Evolutionary conservation across 2,797 vertebrate genomes (phyloP), one percentile per base, ranked within the genome.

Genomic region (Eutrigla gurnardus): DNA sequence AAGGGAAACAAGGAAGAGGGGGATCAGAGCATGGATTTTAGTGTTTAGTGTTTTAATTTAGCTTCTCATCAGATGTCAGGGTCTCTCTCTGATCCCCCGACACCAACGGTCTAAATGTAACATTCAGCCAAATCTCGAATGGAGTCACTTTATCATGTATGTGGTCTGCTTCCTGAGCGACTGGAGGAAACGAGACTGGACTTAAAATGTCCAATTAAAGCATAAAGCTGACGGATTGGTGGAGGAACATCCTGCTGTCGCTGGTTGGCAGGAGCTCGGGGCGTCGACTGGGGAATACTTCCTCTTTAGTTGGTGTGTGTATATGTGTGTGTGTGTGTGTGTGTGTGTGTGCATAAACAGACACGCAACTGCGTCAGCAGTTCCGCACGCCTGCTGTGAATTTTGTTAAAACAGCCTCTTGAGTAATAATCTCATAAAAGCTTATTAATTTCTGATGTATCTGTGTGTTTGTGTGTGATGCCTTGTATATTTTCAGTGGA

Each of bases 121-220:
- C 57, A n/a, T 77, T 74, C 4, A 54, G 49, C 61, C 35, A 84
- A 81, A 79, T 39, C 49, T 55, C 52, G 64, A 80, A 80, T 57
- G 42, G 15, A 73, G 65, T 67, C 18, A 17, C 39, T 69, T 77
- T 43, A 69, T 82, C 61, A 65, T 61, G 65, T n/a, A 18, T 39
- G 39, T 63, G 50, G 40, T 73, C 79, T 60, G 69, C 75, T 85
- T 80, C 78, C 78, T 82, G 72, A 76, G 72, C 11, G 50, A 59
- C 64, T 32, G 58, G 58, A 73, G 85, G 77, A 86, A 86, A 77
- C 53, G 49, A 37, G 35, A 61, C 47, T 75, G 57, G 80, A 67
- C 81, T 72, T 84, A 84, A 88, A 87, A 78, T 77, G 61, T 81
- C 70, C 75, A 84, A 86, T 90, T 86, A 88, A 85, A 80, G 73